phyloP scores from a whole-genome alignment of 2,888 invertebrate genomes.

The Embidobia sp. region DNA sequence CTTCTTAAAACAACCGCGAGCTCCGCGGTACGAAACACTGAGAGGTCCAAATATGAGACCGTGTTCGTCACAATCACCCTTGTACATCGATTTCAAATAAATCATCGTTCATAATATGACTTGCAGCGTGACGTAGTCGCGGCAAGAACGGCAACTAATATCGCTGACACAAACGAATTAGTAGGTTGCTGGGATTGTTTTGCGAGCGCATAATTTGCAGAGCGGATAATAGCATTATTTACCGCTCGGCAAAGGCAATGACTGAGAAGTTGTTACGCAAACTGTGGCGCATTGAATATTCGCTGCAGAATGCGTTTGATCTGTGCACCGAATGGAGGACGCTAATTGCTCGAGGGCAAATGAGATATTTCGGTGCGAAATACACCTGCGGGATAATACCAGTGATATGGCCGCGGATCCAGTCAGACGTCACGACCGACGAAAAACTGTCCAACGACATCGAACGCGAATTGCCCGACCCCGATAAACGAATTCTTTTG shows the following conservation, averaged over 20 bases:
- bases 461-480: too few species aligned
- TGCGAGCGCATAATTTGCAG: conserved; percentile 34
- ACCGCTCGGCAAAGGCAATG: conserved; percentile 13
- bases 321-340: conserved; percentile 22
- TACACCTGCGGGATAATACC: background rate
- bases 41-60: background rate
- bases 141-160: conserved; percentile 38
- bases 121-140: conserved; percentile 1
- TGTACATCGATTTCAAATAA: conserved; percentile 42
- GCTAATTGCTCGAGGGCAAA: conserved; percentile 24
- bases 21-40: background rate
- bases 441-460: background rate
- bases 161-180: conserved; percentile 37
- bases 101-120: conserved; percentile 30
- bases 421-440: conserved; percentile 6
- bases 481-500: too few species aligned
- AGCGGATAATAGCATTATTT: conserved; percentile 34
- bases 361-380: conserved; percentile 5
- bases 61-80: conserved; percentile 17
- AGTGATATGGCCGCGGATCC: conserved; percentile 3
- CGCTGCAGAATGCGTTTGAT: conserved; percentile 34
- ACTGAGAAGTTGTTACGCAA: conserved; percentile 35
- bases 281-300: conserved; percentile 5
- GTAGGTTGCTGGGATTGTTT: conserved; percentile 42
- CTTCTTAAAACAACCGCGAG: conserved; percentile 5